Evolutionary conservation across 2,113 vertebrate genomes (phyloP).

Genomic region (Pygoscelis antarcticus): DNA sequence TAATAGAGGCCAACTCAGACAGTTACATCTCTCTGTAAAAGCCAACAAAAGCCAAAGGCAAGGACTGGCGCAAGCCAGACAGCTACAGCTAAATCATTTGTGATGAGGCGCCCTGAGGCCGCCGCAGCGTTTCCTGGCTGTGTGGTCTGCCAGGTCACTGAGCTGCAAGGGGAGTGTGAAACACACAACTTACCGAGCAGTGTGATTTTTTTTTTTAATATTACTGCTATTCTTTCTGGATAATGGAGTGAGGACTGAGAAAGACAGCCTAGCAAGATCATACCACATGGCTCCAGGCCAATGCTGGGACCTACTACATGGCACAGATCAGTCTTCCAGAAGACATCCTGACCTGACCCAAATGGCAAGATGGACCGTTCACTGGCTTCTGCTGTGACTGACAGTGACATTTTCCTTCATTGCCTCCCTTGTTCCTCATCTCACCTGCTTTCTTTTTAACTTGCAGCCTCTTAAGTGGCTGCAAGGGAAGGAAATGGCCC

Average conservation of each 20-base stretch:
- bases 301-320: not conserved
- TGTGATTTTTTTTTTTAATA: not conserved
- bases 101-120: not conserved
- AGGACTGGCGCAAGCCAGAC: not conserved
- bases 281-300: not conserved
- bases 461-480: not conserved
- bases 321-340: not conserved
- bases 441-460: not conserved
- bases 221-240: not conserved
- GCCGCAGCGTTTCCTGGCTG: not conserved
- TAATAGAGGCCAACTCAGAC: not conserved
- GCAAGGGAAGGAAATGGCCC: not conserved
- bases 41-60: not conserved
- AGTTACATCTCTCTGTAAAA: not conserved
- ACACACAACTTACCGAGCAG: not conserved
- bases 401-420: not conserved
- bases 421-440: not conserved
- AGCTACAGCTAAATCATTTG: no score
- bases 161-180: not conserved
- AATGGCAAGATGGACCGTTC: not conserved
- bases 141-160: not conserved
- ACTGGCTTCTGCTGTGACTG: not conserved
- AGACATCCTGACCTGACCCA: not conserved
- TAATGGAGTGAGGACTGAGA: not conserved
- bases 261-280: not conserved